A percentile compares a stretch with the other conserved stretches of the same genome.
Conservation (phyloP, 2,888 invertebrate genomes). For the Eumacrocentrus americanus region DNA sequence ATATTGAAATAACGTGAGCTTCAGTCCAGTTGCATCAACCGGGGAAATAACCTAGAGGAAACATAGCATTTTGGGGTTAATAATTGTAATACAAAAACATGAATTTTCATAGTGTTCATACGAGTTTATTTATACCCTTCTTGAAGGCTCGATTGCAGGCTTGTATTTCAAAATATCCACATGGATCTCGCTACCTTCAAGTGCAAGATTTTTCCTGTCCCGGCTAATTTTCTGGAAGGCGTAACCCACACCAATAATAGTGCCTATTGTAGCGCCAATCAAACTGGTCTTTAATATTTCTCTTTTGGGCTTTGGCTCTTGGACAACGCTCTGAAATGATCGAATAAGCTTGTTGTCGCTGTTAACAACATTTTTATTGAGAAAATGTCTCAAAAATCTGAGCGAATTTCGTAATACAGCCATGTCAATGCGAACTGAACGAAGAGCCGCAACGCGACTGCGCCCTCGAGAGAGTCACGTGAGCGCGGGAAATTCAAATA, state of each 20-base stretch:
- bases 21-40: conserved; percentile 71
- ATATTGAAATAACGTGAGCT: conserved; percentile 92
- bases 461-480: no score
- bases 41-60: conserved; percentile 67
- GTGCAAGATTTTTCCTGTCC: conserved; percentile 59
- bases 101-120: neutral
- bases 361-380: conserved; percentile 31
- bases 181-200: conserved; percentile 59
- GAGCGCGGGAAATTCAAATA: no score
- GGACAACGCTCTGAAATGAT: conserved; percentile 42
- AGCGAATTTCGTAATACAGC: conserved; percentile 45
- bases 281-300: conserved; percentile 65
- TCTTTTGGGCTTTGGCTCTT: conserved; percentile 38
- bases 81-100: neutral
- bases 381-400: conserved; percentile 37
- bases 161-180: conserved; percentile 59
- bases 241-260: conserved; percentile 63
- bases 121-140: conserved; percentile 57
- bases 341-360: conserved; percentile 27
- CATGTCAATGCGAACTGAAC: no score
- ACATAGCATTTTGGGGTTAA: neutral
- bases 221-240: conserved; percentile 61
- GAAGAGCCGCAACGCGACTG: no score
- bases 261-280: conserved; percentile 68
- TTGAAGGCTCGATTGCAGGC: conserved; percentile 62